phyloP scores from a whole-genome alignment of 2,797 vertebrate genomes.

The Iguana delicatissima region DNA sequence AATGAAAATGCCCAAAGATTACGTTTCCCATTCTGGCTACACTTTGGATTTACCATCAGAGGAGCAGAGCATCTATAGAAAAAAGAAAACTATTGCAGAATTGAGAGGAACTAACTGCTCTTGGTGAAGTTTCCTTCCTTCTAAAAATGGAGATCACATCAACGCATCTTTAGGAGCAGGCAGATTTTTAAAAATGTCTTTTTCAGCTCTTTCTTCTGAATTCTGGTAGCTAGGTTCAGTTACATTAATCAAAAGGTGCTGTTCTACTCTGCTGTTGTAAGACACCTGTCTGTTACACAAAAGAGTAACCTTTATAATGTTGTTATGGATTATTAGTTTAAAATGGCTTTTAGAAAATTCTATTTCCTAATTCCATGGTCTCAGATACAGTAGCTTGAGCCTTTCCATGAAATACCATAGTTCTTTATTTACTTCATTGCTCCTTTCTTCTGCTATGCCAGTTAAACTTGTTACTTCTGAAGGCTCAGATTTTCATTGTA shows the following conservation, averaged over 20 bases:
- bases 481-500: not conserved
- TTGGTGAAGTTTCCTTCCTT: not conserved
- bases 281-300: slow-evolving; percentile 28
- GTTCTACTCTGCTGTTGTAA: not conserved
- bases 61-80: not conserved
- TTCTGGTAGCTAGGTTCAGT: slow-evolving; percentile 27
- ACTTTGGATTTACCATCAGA: not conserved
- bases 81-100: not conserved
- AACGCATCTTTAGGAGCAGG: not conserved
- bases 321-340: slow-evolving; percentile 50
- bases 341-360: slow-evolving; percentile 54
- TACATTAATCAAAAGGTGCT: not conserved
- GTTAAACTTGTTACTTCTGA: slow-evolving; percentile 14
- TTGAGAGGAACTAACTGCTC: not conserved
- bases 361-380: slow-evolving; percentile 46
- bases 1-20: not conserved
- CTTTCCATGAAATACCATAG: slow-evolving; percentile 49
- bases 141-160: not conserved
- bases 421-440: slow-evolving; percentile 18
- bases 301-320: slow-evolving; percentile 19
- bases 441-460: slow-evolving; percentile 46
- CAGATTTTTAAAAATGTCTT: not conserved
- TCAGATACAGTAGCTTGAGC: slow-evolving; percentile 42
- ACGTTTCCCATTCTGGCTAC: not conserved
- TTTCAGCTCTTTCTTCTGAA: slow-evolving; percentile 38